Base-by-base conservation (phyloP, 2,888 invertebrate species). In the Hyppa rectilinea region DNA sequence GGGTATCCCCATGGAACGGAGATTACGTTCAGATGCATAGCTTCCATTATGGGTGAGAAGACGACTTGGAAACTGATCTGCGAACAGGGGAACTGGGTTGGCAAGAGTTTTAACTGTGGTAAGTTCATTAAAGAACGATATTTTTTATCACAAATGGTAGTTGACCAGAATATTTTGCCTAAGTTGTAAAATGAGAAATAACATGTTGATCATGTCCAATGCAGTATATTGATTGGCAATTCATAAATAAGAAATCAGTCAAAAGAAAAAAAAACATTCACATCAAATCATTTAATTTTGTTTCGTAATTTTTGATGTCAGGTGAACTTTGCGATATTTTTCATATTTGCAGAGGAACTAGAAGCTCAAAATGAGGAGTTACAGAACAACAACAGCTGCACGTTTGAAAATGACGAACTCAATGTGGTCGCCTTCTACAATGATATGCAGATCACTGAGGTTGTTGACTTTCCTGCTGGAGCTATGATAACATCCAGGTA, bases 31-130 rank as follows among this genome's bases (percentile, higher is more conserved):
- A 97, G 97, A 85, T 98, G 98, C 89, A 98, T 98, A 81, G 97
- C 97, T 1, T 97, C 97, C 78, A 97, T 97, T 53, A 97, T 98
- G 95, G 98, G 98, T 0, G 98, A 98, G 92, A 97, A 97, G 87
- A 97, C 97, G 36, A 98, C 98, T 0, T 98, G 98, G 98, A 97
- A 97, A 83, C 97, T 98, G 34, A 97, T 97, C 68, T 98, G 98
- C 86, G 98, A 98, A 88, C 97, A 98, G 85, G 98, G 98, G 0
- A 97, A 96, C 82, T 98, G 98, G 98, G 97, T 98, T 74, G 98
- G 98, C 31, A 96, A 97, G 86, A 97, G 98, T 62, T 97, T 97
- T 72, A 97, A 97, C 85, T 98, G 98, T 90, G 98, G 98, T 98
- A 91, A 94, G 96, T 89, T 29, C 9, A 38, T 38, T 12, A 38